A percentile compares a stretch with the other conserved stretches of the same genome.
Evolutionary conservation across 2,888 invertebrate genomes (phyloP).

Genomic region (Venusia cambrica): DNA sequence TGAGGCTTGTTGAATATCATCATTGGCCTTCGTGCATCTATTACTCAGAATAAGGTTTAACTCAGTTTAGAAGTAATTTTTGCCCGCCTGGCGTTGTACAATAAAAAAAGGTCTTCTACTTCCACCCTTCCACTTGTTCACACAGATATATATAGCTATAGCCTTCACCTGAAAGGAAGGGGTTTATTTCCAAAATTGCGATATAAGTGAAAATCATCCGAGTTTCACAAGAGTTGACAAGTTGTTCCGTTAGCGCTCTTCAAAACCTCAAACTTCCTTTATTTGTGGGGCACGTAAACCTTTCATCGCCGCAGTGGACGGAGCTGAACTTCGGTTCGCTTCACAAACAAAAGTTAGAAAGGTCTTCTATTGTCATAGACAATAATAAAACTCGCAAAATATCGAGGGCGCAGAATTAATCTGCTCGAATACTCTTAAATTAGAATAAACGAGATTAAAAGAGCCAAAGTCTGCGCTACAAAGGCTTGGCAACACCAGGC

Average conservation of each 20-base stretch:
- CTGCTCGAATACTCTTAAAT: conserved; percentile 73
- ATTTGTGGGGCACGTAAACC: conserved; percentile 4
- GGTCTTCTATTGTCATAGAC: conserved; percentile 20
- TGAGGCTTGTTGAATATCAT: no score
- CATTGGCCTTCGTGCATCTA: no score
- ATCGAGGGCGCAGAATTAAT: conserved; percentile 63
- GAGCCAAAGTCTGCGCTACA: conserved; percentile 37
- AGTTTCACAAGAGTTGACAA: no score
- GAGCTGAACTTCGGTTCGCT: conserved; percentile 13
- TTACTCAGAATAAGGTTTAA: no score
- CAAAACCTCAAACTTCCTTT: conserved; percentile 5
- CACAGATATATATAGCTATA: no score
- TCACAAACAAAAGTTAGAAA: conserved; percentile 14
- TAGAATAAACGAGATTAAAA: conserved; percentile 78
- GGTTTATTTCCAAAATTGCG: no score
- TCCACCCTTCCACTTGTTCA: no score
- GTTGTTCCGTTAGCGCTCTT: not conserved
- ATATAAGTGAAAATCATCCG: no score
- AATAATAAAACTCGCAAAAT: conserved; percentile 40
- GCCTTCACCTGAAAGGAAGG: no score
- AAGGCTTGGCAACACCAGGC: conserved; percentile 7
- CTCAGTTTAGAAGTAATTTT: no score
- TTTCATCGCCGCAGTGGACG: conserved; percentile 8
- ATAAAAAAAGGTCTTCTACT: no score
- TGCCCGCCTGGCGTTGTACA: no score